Base-by-base conservation (phyloP, 2,113 vertebrate genomes). In the Myocastor coypus region DNA sequence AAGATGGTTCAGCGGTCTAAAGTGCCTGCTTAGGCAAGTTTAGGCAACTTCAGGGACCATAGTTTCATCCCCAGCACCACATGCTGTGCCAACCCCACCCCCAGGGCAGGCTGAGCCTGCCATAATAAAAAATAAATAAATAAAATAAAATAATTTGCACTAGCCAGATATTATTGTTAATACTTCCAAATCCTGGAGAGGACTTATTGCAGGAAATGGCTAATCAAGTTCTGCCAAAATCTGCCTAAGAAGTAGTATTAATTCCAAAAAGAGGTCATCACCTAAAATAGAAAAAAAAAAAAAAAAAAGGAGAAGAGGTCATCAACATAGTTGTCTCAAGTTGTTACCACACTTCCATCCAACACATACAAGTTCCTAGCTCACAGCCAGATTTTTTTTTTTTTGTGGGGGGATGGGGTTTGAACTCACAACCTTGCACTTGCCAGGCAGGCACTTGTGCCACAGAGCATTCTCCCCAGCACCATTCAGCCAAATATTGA, bases 231-330 rank as follows among this genome's bases (percentile, higher is more conserved):
- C 52, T 83, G 32, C 24, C 40, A 64, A 89, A 66, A 52, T 55
- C 82, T 80, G 34, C 83, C 77, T 40, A 95, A 82, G 50, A 91
- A 80, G 64, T 40, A 57, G 69, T 37, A 16, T 85, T 92, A 59
- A 89, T 64, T 68, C n/a, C n/a, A 71, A 71, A 16, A 91, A 46
- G 19, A 64, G 71, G 73, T 40, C 55, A 26, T 66, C 66, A 85
- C 19, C 55, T 57, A 57, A 55, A 55, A n/a, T n/a, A n/a, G n/a
- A n/a, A n/a, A n/a, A 46, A 46, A 46, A 46, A 46, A 46, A 46
- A 46, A 46, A 57, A 57, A 52, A 12, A 52, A 57, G 19, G 71
- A 84, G 71, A 91, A 37, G 14, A 71, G 71, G 66, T n/a, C 46
- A 26, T 75, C 66, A 73, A 85, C 13, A 81, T 28, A 64, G 61